Percentiles rank a stretch among this genome's conserved stretches.
These are phyloP conservation scores for Diprion similis DNA, from an alignment of 1,140 invertebrate genomes.

Conservation along the genomic window DNA sequence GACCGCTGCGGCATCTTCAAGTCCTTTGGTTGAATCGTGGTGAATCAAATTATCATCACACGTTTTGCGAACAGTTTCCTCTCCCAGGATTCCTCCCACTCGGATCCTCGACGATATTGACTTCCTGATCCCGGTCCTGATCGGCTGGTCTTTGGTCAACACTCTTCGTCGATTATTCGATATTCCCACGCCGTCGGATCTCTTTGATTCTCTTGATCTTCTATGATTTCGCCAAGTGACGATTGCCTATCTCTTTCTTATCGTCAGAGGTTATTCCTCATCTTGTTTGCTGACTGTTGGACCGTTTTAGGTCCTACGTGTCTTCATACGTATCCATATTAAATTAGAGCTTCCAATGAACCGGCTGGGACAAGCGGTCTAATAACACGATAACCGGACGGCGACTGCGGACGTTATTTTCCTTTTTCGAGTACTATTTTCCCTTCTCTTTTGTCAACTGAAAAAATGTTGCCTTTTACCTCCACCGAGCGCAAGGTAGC, in stretches of 20 bases:
- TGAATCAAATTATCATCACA: slow-evolving; percentile 33
- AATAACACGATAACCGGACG: too few species aligned
- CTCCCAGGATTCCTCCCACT: neutral
- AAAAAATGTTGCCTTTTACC: too few species aligned
- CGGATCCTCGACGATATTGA: too few species aligned
- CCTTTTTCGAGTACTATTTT: too few species aligned
- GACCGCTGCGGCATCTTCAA: slow-evolving; percentile 79
- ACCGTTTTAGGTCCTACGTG: slow-evolving; percentile 21
- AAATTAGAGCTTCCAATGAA: slow-evolving; percentile 12
- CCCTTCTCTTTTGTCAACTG: too few species aligned
- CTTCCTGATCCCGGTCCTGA: too few species aligned
- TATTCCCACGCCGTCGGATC: slow-evolving; percentile 1
- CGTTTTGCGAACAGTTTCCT: neutral
- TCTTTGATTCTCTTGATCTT: neutral
- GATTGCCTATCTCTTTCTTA: neutral
- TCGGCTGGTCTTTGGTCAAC: too few species aligned
- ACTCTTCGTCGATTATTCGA: neutral
- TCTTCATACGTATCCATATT: slow-evolving; percentile 43
- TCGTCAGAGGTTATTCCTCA: neutral
- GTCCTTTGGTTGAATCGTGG: slow-evolving; percentile 32
- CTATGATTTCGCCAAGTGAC: neutral
- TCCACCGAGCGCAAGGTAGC: too few species aligned
- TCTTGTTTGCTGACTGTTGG: neutral
- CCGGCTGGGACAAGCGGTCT: too few species aligned
- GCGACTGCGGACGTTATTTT: too few species aligned